phyloP scores from a whole-genome alignment of 2,113 vertebrate species.

The Bombycilla garrulus region DNA sequence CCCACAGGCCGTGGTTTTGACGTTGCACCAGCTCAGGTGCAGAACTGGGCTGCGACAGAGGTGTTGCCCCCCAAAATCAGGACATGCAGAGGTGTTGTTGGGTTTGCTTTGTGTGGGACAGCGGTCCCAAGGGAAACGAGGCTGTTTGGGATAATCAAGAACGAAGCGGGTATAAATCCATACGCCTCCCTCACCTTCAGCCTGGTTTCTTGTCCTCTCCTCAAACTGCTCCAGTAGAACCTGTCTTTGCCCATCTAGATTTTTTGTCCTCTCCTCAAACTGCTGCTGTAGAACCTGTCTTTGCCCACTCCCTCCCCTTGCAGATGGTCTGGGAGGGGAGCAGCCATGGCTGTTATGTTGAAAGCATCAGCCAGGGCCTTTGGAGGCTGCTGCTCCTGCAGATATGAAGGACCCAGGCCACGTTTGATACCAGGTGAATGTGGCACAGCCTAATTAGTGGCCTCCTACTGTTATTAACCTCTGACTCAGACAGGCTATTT shows the following conservation, averaged over 20 bases:
- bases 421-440: conserved; percentile 35
- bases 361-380: conserved; percentile 41
- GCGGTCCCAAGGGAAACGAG: conserved; percentile 16
- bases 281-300: neutral
- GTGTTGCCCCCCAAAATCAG: neutral
- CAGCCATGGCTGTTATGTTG: neutral
- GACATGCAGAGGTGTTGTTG: neutral
- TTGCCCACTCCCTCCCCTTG: neutral
- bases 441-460: conserved; percentile 64
- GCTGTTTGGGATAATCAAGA: neutral
- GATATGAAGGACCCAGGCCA: conserved; percentile 56
- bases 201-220: neutral
- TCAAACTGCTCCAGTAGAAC: neutral
- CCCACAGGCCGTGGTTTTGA: fast-evolving
- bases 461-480: conserved; percentile 75
- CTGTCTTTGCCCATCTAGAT: neutral
- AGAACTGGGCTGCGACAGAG: neutral
- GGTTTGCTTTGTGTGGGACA: neutral
- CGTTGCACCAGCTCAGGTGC: neutral
- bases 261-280: too few relatives aligned
- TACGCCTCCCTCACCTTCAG: neutral
- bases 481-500: conserved; percentile 71
- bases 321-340: conserved; percentile 63
- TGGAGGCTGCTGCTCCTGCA: conserved; percentile 50
- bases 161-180: neutral